A percentile compares a stretch with the other conserved stretches of the same genome.
Conservation (phyloP, 2,113 vertebrate genomes). For the Phylloscopus trochiloides region DNA sequence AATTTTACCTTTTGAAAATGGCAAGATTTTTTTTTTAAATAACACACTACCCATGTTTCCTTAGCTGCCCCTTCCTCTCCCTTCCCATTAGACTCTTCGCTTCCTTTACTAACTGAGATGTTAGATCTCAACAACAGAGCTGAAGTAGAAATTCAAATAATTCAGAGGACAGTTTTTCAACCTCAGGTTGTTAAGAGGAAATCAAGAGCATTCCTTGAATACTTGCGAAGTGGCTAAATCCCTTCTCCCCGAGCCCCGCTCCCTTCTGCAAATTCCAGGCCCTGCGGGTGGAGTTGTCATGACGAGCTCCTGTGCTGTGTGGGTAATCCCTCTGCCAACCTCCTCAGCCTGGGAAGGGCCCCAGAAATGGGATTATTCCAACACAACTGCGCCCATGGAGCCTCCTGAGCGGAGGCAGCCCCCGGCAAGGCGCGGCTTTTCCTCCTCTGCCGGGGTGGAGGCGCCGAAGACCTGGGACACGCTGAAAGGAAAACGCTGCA, state of each 20-base stretch:
- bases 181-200: not conserved
- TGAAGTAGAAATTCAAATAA: not conserved
- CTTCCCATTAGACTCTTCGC: not conserved
- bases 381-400: not conserved
- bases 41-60: rapidly evolving
- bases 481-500: not conserved
- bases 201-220: constrained; percentile 30
- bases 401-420: not conserved
- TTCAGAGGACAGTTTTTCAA: not conserved
- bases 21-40: not conserved
- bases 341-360: not conserved
- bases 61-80: not conserved
- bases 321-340: not conserved
- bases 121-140: not conserved
- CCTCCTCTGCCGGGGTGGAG: not conserved
- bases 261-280: not conserved
- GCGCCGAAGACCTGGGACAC: not conserved
- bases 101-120: not conserved
- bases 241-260: not conserved
- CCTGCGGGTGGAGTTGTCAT: not conserved
- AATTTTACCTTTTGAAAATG: not conserved
- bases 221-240: not conserved
- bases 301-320: not conserved
- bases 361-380: not conserved
- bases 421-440: not conserved